Base-by-base conservation (phyloP, 2,113 vertebrate species). In the Numida meleagris region DNA sequence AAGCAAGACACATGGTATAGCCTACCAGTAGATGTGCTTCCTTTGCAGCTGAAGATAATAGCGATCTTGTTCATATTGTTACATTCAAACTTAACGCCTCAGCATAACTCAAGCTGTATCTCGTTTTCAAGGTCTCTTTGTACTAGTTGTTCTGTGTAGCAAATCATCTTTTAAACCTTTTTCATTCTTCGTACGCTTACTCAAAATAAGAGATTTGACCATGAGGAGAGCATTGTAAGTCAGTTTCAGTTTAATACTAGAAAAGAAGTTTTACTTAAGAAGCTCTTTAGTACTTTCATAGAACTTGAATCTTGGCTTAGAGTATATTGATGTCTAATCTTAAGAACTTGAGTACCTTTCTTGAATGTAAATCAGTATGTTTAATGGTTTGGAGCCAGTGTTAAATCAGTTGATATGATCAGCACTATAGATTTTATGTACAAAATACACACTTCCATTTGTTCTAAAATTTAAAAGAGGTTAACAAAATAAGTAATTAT, bases 321-420 rank as follows among this genome's bases (percentile, higher is more conserved):
- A 63, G 14, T 20, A 4, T 36, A 3, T 40, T 1, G 1, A 2
- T 61, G 2, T 46, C 27, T n/a, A 14, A 33, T 71, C 88, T 77
- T 66, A 59, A 73, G 4, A 55, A 34, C 4, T 7, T 2, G 6
- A 40, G 6, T n/a, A 1, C 5, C 66, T 9, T 14, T 12, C 0
- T 27, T 59, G 33, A 72, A 31, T 10, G 62, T 10, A n/a, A 48
- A 10, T 79, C 6, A 23, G 6, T 63, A 18, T 12, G 23, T 58
- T 82, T 58, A 51, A 9, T 36, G 19, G 10, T 17, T 66, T 80
- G 31, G 11, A 68, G n/a, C 24, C 72, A 55, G 46, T 89, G 38
- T 74, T 42, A 11, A 29, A 8, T 61, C 2, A 21, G 12, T 55
- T 18, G 9, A 61, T 38, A 21, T 68, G 21, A 67, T 59, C 73